Evolutionary conservation across 2,113 vertebrate species (phyloP).

Genomic region (Kryptolebias marmoratus): DNA sequence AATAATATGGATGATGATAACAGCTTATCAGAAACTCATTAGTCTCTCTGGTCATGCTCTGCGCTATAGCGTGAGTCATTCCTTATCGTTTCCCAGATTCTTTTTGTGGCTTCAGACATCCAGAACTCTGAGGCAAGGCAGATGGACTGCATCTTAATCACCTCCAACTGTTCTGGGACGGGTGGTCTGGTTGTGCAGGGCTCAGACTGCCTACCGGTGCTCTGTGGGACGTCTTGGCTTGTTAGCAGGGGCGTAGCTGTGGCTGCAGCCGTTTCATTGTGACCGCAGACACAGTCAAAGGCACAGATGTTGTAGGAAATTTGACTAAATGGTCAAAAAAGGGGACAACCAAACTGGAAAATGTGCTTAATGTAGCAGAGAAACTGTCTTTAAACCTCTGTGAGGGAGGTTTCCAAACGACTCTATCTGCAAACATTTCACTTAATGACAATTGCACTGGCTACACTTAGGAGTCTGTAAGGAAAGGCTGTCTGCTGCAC

Average conservation of each 20-base stretch:
- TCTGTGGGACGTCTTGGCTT: constrained; percentile 58
- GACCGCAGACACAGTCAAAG: constrained; percentile 42
- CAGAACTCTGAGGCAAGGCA: constrained; percentile 16
- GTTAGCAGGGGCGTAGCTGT: constrained; percentile 56
- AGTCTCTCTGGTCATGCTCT: constrained; percentile 50
- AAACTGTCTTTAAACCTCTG: too few relatives aligned
- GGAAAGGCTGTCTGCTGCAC: constrained; percentile 25
- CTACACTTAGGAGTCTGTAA: too few relatives aligned
- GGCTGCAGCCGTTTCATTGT: constrained; percentile 68
- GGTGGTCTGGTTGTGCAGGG: constrained; percentile 12
- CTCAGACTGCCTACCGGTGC: constrained; percentile 38
- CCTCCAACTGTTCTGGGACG: constrained; percentile 41
- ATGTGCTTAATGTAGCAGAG: too few relatives aligned
- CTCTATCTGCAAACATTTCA: too few relatives aligned
- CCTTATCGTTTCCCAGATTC: constrained; percentile 40
- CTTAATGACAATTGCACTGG: too few relatives aligned
- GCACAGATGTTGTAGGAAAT: neutral
- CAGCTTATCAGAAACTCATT: constrained; percentile 65
- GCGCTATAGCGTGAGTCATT: constrained; percentile 31
- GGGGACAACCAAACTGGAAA: too few relatives aligned
- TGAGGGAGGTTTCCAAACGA: too few relatives aligned
- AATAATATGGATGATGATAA: constrained; percentile 52
- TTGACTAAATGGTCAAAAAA: too few relatives aligned
- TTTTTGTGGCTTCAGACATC: constrained; percentile 29
- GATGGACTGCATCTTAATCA: constrained; percentile 43